A percentile compares a stretch with the other conserved stretches of the same genome.
These are phyloP conservation scores for Asteroscopus sphinx DNA, from an alignment of 2,888 invertebrate species.

Conservation along the genomic window DNA sequence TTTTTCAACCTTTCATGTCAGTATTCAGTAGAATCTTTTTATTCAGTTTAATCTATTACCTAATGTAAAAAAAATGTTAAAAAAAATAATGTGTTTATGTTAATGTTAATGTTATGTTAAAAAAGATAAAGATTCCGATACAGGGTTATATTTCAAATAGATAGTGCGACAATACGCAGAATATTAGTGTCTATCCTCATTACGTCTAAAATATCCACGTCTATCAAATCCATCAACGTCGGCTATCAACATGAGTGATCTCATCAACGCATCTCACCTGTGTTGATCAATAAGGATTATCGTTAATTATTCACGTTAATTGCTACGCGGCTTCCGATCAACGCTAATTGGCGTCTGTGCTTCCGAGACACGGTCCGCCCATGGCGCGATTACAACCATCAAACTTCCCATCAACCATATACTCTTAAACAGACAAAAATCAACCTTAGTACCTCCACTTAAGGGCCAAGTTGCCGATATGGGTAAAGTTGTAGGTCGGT, in stretches of 20 bases:
- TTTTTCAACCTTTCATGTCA: too few species aligned
- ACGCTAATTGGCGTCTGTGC: conserved; percentile 86
- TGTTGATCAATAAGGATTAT: conserved; percentile 60
- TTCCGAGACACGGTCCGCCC: conserved; percentile 85
- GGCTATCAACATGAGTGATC: conserved; percentile 47
- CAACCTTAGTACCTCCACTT: conserved; percentile 61
- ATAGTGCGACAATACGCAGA: not conserved
- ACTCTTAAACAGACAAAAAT: conserved; percentile 62
- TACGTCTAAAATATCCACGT: not conserved
- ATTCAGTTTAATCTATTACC: too few species aligned
- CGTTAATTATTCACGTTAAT: conserved; percentile 80
- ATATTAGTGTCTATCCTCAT: not conserved
- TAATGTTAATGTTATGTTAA: too few species aligned
- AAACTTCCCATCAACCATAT: conserved; percentile 69
- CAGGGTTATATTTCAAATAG: not conserved
- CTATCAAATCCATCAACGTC: conserved; percentile 17
- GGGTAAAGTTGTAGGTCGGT: conserved; percentile 76
- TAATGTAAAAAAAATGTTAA: too few species aligned
- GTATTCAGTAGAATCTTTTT: too few species aligned
- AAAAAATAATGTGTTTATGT: too few species aligned
- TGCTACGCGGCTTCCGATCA: conserved; percentile 75
- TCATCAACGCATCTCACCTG: conserved; percentile 54
- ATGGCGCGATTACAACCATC: conserved; percentile 86
- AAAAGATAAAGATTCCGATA: too few species aligned
- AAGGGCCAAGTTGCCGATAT: conserved; percentile 72